phyloP scores from a whole-genome alignment of 2,113 vertebrate species.

The Corynorhinus townsendii region DNA sequence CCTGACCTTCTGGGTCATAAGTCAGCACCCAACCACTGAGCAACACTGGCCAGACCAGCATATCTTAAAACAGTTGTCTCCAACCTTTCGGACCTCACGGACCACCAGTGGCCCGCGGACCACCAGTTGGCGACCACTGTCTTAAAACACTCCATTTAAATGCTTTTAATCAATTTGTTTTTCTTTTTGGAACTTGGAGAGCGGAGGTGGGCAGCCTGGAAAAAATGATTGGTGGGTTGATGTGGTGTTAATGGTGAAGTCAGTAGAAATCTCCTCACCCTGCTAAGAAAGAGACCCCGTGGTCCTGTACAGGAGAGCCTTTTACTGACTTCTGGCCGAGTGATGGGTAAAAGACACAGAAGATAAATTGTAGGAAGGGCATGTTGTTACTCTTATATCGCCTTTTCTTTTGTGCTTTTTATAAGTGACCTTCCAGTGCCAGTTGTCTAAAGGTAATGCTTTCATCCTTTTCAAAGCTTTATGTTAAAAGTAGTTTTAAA shows the following conservation, averaged over 20 bases:
- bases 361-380: not conserved
- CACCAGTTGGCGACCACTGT: not conserved
- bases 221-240: not conserved
- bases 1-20: too few relatives aligned
- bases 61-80: too few relatives aligned
- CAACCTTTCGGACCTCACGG: too few relatives aligned
- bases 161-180: not conserved
- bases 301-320: not conserved
- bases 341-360: not conserved
- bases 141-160: constrained; percentile 6
- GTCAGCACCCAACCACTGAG: too few relatives aligned
- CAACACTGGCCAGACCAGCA: too few relatives aligned
- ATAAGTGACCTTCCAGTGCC: not conserved
- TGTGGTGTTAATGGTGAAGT: not conserved
- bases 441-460: not conserved
- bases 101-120: too few relatives aligned
- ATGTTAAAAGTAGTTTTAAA: constrained; percentile 2
- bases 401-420: constrained; percentile 5
- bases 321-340: not conserved
- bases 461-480: constrained; percentile 35
- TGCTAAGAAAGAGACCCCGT: not conserved
- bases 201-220: not conserved
- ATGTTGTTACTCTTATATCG: not conserved
- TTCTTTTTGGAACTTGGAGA: not conserved
- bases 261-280: not conserved